These are phyloP conservation scores for Homarus gammarus DNA, from an alignment of 2,888 invertebrate species.

Conservation along the genomic window DNA sequence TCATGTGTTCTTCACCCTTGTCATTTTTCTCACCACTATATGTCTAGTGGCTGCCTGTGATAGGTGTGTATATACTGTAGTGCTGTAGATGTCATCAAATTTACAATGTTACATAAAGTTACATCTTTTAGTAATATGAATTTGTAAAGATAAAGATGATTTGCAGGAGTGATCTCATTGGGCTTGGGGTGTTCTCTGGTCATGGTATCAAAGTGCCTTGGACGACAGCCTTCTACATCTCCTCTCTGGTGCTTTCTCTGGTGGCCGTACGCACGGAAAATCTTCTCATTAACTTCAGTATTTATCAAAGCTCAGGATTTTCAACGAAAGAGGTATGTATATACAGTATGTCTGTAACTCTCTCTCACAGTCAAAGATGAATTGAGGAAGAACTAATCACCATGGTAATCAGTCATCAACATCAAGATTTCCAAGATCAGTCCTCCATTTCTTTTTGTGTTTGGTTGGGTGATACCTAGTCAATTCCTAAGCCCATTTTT, in stretches of 20 bases:
- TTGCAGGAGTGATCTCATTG: constrained; percentile 56
- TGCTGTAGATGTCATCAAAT: no score
- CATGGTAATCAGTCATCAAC: no score
- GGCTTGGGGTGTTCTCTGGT: constrained; percentile 52
- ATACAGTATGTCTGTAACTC: no score
- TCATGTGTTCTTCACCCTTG: constrained; percentile 65
- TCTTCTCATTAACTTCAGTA: constrained; percentile 23
- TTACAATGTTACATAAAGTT: no score
- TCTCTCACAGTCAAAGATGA: no score
- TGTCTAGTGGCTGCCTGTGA: constrained; percentile 69
- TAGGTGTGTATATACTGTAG: constrained; percentile 42
- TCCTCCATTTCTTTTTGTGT: no score
- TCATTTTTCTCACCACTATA: constrained; percentile 61
- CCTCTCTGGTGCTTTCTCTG: constrained; percentile 56
- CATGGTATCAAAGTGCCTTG: constrained; percentile 64
- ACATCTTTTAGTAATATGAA: background rate
- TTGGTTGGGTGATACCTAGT: no score
- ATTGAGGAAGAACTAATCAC: no score
- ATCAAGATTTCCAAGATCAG: no score
- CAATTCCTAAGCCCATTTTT: no score
- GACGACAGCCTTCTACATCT: constrained; percentile 58
- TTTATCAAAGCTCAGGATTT: constrained; percentile 17
- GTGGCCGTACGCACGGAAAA: constrained; percentile 56
- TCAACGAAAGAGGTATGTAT: constrained; percentile 40
- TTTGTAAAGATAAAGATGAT: background rate